Conservation (phyloP, 2,888 invertebrate genomes). For the Germaria angustata region DNA sequence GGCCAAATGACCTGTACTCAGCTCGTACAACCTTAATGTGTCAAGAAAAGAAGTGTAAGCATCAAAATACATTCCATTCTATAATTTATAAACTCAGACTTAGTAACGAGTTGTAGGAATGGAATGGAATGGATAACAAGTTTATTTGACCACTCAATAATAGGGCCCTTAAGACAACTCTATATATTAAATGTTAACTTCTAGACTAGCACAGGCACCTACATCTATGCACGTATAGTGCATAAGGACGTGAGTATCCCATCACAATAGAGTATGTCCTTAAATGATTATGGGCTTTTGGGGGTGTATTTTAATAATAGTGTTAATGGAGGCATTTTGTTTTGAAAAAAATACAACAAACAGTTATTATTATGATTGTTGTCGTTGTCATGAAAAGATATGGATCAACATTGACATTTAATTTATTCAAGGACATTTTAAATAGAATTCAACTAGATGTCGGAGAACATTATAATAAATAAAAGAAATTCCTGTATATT, state of each 20-base stretch:
- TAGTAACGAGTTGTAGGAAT: too few relatives aligned
- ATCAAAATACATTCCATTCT: too few relatives aligned
- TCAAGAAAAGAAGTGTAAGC: too few relatives aligned
- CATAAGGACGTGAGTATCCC: not conserved
- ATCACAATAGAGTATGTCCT: not conserved
- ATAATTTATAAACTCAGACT: too few relatives aligned
- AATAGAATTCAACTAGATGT: constrained; percentile 10
- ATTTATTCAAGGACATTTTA: constrained; percentile 62
- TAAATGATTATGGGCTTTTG: not conserved
- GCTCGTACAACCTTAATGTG: too few relatives aligned
- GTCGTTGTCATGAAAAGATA: constrained; percentile 29
- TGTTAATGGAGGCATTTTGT: constrained; percentile 43
- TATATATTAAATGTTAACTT: too few relatives aligned
- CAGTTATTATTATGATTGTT: constrained; percentile 27
- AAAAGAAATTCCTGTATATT: not conserved
- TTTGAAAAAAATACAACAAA: constrained; percentile 7
- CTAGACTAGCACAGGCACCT: not conserved
- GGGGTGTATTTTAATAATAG: constrained; percentile 17
- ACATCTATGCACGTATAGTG: too few relatives aligned
- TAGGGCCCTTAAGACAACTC: too few relatives aligned
- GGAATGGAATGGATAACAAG: too few relatives aligned
- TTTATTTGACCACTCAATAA: too few relatives aligned
- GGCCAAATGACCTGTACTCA: too few relatives aligned
- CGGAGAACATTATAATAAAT: not conserved
- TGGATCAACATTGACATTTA: constrained; percentile 64